Evolutionary conservation across 30 jellyfish, hydroid and myxozoan genomes (phyloP).

Genomic region (Aurelia aurita): DNA sequence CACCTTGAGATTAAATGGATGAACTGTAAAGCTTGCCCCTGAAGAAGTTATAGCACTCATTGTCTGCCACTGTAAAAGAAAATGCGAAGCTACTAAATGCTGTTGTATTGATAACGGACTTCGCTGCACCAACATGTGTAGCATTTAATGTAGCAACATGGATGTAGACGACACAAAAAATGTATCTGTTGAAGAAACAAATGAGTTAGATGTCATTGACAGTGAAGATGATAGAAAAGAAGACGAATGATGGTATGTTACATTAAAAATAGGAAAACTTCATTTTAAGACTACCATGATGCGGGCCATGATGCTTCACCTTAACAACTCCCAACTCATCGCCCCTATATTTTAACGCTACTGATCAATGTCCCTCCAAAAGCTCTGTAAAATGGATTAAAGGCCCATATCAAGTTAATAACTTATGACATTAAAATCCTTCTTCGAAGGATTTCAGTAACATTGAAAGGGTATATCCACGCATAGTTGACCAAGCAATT

Average conservation of each 20-base stretch:
- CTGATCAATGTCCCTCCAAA: constrained; percentile 30
- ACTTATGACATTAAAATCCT: constrained; percentile 14
- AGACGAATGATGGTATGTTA: constrained; percentile 18
- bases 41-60: constrained; percentile 36
- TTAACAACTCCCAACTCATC: not conserved
- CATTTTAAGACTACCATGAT: constrained; percentile 38
- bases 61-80: constrained; percentile 43
- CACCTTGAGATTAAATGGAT: constrained; percentile 30
- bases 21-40: constrained; percentile 66
- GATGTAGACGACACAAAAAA: constrained; percentile 17
- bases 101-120: constrained; percentile 44
- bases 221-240: constrained; percentile 13
- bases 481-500: constrained; percentile 20
- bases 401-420: constrained; percentile 8
- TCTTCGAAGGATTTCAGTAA: not conserved
- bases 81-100: constrained; percentile 26
- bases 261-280: constrained; percentile 8
- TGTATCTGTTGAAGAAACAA: constrained; percentile 21
- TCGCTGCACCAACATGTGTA: constrained; percentile 36
- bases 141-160: constrained; percentile 45
- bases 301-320: constrained; percentile 40
- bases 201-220: constrained; percentile 47
- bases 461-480: constrained; percentile 14
- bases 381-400: constrained; percentile 6
- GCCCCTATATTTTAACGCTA: not conserved